Evolutionary conservation across 1,140 invertebrate genomes (phyloP), one percentile per base, ranked within the genome.

Genomic region (Meloidogyne hapla): DNA sequence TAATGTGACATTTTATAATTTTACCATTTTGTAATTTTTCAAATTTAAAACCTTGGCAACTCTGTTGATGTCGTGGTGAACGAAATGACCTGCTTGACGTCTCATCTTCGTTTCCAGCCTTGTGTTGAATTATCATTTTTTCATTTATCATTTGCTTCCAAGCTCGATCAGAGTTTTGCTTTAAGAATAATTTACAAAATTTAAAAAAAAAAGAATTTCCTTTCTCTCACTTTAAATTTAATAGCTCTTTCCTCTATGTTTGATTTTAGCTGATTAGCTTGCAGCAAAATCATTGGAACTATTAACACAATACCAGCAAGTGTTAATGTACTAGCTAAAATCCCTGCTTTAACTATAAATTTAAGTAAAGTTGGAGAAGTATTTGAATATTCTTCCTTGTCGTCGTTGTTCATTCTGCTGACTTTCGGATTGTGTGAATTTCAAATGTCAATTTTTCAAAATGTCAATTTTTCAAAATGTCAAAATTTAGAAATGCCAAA

Each of bases 21-120:
- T 45, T 45, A 1, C 13, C 13, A 45, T 18, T 18, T 45, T 45
- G 9, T 38, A 38, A 38, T 38, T 38, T 18, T 45, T 45, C 2
- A 2, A 23, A 69, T 6, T 65, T 0, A n/a, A 6, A n/a, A 71
- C 63, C 69, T 13, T 64, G 40, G 56, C 78, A 79, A 48, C 80
- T 68, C 15, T 83, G 78, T 66, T 79, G 64, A 33, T 66, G 13
- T 64, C 79, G 79, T 15, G 79, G 79, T 64, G 81, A 80, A 21
- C 79, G 81, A 6, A 26, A 15, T 2, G 56, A 42, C 12, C 79
- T 78, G 9, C 25, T 63, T 56, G 78, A 81, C 13, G 80, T 75
- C 4, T 23, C 67, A 33, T 38, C n/a, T 42, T 48, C 21, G 15
- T 18, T 74, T 48, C 23, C 26, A 42, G 6, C 26, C 13, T 23